Evolutionary conservation across 2,797 vertebrate species (phyloP).

Genomic region (Hozukius guyotensis): DNA sequence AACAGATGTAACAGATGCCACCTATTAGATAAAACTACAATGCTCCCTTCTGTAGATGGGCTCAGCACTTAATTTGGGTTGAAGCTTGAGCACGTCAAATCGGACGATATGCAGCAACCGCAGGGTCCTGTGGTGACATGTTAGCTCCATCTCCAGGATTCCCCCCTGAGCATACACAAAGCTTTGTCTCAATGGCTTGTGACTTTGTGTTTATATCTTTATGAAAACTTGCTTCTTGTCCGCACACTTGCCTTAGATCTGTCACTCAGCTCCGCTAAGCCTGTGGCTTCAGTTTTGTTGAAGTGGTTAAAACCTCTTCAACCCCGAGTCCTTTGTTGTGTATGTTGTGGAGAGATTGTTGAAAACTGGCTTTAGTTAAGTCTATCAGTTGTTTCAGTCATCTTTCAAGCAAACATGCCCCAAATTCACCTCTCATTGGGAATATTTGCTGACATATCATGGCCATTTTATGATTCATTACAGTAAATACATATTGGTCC

Average conservation of each 20-base stretch:
- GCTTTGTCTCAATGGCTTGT: conserved; percentile 19
- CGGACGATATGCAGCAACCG: background rate
- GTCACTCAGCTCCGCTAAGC: conserved; percentile 21
- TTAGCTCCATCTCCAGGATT: conserved; percentile 19
- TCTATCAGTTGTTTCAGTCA: background rate
- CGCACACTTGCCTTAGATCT: background rate
- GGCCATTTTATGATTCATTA: too few relatives aligned
- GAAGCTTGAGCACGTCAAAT: conserved; percentile 23
- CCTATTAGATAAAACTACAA: conserved; percentile 40
- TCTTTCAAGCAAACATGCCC: background rate
- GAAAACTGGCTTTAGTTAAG: background rate
- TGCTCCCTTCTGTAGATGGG: conserved; percentile 12
- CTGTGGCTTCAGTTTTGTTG: background rate
- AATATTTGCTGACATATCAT: background rate
- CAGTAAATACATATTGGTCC: too few relatives aligned
- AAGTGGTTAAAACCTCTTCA: conserved; percentile 1
- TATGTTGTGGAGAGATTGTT: too few relatives aligned
- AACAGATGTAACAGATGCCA: conserved; percentile 30
- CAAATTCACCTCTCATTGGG: background rate
- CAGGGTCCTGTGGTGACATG: conserved; percentile 44
- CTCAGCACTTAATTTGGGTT: conserved; percentile 23
- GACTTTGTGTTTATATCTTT: conserved; percentile 16
- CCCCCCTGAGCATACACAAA: conserved; percentile 12
- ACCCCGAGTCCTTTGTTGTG: background rate
- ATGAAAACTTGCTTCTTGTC: background rate